Percentiles rank a stretch among this genome's conserved stretches.
phyloP scores from a whole-genome alignment of 2,113 vertebrate genomes.

The Burhinus oedicnemus region DNA sequence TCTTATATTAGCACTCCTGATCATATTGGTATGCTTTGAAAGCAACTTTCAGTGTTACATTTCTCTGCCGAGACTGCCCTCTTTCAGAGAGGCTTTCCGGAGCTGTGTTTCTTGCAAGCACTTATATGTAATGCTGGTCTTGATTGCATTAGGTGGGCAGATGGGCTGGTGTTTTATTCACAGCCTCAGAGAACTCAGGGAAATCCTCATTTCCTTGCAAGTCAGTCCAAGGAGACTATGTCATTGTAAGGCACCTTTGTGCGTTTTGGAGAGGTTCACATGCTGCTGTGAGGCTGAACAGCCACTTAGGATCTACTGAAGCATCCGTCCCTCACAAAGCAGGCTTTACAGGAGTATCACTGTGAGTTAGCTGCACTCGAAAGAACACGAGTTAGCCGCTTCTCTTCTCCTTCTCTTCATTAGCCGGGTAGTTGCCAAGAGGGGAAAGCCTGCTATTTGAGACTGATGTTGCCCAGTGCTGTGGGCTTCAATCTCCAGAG shows the following conservation, averaged over 20 bases:
- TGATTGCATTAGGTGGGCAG: background rate
- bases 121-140: background rate
- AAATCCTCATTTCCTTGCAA: slow-evolving; percentile 20
- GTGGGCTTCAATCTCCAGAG: background rate
- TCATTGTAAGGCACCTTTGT: background rate
- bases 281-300: background rate
- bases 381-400: background rate
- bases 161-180: background rate
- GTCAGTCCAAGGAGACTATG: background rate
- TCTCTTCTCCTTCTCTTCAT: background rate
- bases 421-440: background rate
- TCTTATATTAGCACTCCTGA: background rate
- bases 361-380: background rate
- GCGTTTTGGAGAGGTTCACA: background rate
- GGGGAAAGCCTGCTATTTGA: background rate
- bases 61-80: background rate
- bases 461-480: background rate
- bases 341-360: background rate
- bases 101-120: background rate
- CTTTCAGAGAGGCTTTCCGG: background rate
- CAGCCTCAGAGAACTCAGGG: background rate
- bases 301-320: background rate
- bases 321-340: background rate
- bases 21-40: background rate
- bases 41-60: background rate